Evolutionary conservation across 2,797 vertebrate genomes (phyloP).

Genomic region (Perodicticus potto): DNA sequence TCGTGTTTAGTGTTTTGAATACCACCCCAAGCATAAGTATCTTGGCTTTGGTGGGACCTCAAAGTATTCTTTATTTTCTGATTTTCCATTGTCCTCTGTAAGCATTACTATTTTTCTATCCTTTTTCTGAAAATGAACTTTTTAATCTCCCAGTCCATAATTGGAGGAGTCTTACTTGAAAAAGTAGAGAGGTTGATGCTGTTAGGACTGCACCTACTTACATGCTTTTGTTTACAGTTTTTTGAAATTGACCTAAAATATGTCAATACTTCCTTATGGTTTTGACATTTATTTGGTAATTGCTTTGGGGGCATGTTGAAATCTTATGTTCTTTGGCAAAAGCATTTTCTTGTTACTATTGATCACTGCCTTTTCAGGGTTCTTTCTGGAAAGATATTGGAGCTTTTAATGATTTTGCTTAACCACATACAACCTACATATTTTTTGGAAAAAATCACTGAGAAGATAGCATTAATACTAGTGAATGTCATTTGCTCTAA

Average conservation of each 20-base stretch:
- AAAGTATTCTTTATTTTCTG: not conserved
- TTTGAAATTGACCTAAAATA: not conserved
- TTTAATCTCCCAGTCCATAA: not conserved
- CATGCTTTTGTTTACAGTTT: not conserved
- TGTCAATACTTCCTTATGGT: not conserved
- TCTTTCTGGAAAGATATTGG: not conserved
- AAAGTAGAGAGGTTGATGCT: not conserved
- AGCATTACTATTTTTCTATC: not conserved
- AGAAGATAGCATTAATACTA: not conserved
- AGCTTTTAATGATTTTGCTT: not conserved
- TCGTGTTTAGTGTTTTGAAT: not conserved
- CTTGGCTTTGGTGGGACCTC: not conserved
- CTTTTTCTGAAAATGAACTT: not conserved
- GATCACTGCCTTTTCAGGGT: not conserved
- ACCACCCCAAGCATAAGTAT: not conserved
- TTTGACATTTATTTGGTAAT: constrained; percentile 21
- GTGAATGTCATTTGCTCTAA: not conserved
- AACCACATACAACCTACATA: not conserved
- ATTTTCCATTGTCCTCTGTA: not conserved
- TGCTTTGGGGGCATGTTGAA: constrained; percentile 5
- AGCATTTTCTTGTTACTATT: not conserved
- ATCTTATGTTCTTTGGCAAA: constrained; percentile 22
- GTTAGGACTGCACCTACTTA: not conserved
- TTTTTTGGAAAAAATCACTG: not conserved
- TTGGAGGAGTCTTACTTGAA: not conserved